These are phyloP conservation scores for Madoqua kirkii DNA, from an alignment of 2,113 vertebrate genomes.

Conservation along the genomic window DNA sequence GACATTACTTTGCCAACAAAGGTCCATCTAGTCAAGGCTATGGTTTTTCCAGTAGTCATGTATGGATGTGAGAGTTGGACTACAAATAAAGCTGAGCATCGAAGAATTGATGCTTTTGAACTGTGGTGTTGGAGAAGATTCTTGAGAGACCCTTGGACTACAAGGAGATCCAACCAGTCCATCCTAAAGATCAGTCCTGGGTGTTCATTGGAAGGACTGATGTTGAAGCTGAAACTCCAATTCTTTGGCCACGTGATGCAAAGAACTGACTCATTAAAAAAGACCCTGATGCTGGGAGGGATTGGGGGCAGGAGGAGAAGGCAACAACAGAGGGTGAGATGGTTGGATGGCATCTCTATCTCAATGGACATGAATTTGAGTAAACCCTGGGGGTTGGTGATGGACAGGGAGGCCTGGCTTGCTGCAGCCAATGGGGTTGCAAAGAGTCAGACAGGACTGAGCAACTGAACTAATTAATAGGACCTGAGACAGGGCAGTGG, in stretches of 20 bases:
- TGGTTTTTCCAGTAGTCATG: background rate
- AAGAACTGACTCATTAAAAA: background rate
- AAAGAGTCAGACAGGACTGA: background rate
- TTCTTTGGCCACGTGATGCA: rapidly evolving
- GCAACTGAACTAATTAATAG: background rate
- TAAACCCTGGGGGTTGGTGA: background rate
- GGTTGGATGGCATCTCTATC: background rate
- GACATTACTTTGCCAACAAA: background rate
- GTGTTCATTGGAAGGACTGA: background rate
- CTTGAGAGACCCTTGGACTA: background rate
- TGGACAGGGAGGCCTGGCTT: background rate
- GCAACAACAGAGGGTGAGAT: rapidly evolving
- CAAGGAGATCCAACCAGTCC: background rate
- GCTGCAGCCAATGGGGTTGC: background rate
- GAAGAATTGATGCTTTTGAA: background rate
- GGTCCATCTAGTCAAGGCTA: background rate
- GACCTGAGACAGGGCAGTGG: background rate
- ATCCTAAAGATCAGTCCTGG: background rate
- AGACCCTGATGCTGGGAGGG: background rate
- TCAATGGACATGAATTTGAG: background rate
- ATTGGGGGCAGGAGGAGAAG: background rate
- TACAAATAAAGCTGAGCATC: rapidly evolving
- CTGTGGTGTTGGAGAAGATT: background rate
- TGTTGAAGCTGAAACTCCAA: background rate
- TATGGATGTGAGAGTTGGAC: background rate